A percentile compares a stretch with the other conserved stretches of the same genome.
Conservation (phyloP, 1,140 invertebrate genomes). For the Lordiphosa stackelbergi region DNA sequence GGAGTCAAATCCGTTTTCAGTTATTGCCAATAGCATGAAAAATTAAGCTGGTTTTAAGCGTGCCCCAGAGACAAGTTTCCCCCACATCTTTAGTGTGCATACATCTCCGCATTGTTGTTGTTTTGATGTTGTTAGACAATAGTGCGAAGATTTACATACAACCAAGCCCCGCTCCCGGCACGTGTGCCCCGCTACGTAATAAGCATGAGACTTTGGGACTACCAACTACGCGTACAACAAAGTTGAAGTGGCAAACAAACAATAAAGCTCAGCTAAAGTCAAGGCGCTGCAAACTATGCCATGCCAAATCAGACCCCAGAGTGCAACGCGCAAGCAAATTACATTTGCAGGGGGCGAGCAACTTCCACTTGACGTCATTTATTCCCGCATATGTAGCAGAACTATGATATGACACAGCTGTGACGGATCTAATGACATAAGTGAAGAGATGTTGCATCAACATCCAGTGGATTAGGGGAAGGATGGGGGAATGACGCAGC, state of each 20-base stretch:
- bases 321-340: conserved; percentile 50
- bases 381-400: conserved; percentile 25
- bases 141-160: conserved; percentile 59
- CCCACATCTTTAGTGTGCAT: conserved; percentile 17
- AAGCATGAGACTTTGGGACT: conserved; percentile 65
- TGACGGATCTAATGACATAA: conserved; percentile 35
- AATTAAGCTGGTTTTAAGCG: conserved; percentile 63
- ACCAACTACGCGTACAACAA: conserved; percentile 16
- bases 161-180: conserved; percentile 21
- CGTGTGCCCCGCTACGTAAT: conserved; percentile 52
- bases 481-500: conserved; percentile 23
- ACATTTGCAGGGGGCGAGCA: conserved; percentile 21
- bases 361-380: conserved; percentile 25
- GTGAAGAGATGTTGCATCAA: conserved; percentile 26
- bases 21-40: conserved; percentile 62
- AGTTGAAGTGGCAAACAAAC: conserved; percentile 26
- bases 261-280: conserved; percentile 26
- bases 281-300: conserved; percentile 45
- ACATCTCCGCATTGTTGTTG: conserved; percentile 15
- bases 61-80: conserved; percentile 45
- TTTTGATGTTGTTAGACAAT: conserved; percentile 43
- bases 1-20: conserved; percentile 27
- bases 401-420: conserved; percentile 40
- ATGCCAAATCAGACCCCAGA: conserved; percentile 61
- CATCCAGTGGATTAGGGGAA: conserved; percentile 9